Evolutionary conservation across 2,888 invertebrate species (phyloP).

Genomic region (Cordilura impudica): DNA sequence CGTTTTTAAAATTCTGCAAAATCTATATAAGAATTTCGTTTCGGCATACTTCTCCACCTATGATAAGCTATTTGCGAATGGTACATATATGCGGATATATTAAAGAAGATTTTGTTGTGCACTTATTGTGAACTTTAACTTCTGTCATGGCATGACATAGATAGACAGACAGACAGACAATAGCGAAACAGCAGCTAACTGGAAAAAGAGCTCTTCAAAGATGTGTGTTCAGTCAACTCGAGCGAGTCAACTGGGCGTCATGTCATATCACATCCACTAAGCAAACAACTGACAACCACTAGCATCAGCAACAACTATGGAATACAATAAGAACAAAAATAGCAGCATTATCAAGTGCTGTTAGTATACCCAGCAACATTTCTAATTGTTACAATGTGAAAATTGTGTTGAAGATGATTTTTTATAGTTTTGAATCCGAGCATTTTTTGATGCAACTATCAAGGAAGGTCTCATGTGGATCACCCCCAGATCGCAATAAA

Average conservation of each 20-base stretch:
- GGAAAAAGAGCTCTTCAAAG: constrained; percentile 18
- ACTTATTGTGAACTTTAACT: constrained; percentile 57
- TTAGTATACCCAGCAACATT: too few species aligned
- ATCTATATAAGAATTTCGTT: not conserved
- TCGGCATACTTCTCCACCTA: not conserved
- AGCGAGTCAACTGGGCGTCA: constrained; percentile 62
- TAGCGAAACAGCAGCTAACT: not conserved
- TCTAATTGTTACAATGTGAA: too few species aligned
- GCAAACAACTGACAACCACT: constrained; percentile 56
- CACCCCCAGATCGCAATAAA: too few species aligned
- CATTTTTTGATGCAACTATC: too few species aligned
- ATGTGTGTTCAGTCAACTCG: constrained; percentile 57
- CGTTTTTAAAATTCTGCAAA: too few species aligned
- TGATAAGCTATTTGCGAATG: not conserved
- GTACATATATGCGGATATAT: not conserved
- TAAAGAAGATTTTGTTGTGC: constrained; percentile 26
- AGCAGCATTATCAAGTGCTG: not conserved
- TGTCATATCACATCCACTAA: constrained; percentile 59
- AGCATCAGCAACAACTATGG: not conserved
- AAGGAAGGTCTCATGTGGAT: too few species aligned
- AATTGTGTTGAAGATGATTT: too few species aligned
- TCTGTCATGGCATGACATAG: constrained; percentile 18
- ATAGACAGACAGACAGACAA: constrained; percentile 26
- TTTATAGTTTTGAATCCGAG: too few species aligned
- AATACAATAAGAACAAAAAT: not conserved